phyloP scores from a whole-genome alignment of 2,888 invertebrate genomes.

The Ophioninae sp. region DNA sequence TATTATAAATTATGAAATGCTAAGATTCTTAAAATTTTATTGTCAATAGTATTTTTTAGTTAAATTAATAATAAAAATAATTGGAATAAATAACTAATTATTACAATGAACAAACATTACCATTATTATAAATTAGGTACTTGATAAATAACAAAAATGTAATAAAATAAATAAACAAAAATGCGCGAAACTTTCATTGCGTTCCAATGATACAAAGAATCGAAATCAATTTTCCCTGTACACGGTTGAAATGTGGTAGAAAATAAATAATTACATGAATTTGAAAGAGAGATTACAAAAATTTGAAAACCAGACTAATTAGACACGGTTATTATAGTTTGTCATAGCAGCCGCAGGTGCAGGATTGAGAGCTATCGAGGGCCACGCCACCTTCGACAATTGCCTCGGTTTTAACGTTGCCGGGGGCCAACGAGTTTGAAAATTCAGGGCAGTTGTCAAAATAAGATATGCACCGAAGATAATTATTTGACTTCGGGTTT shows the following conservation, averaged over 20 bases:
- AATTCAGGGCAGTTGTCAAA: conserved; percentile 1
- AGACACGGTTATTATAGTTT: not conserved
- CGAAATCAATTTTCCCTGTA: not conserved
- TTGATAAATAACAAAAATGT: too few relatives aligned
- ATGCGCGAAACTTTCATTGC: not conserved
- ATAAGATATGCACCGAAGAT: conserved; percentile 12
- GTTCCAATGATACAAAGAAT: too few relatives aligned
- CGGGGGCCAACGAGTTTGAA: not conserved
- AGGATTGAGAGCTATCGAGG: not conserved
- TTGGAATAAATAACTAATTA: too few relatives aligned
- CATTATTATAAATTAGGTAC: too few relatives aligned
- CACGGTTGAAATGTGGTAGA: not conserved
- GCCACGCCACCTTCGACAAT: conserved; percentile 2
- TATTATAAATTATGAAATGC: too few relatives aligned
- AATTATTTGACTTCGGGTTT: conserved; percentile 32
- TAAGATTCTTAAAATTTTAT: too few relatives aligned
- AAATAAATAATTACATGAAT: not conserved
- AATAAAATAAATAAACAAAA: not conserved
- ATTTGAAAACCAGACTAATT: not conserved
- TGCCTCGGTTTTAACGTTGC: conserved; percentile 8
- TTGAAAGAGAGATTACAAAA: not conserved
- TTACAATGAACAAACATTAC: too few relatives aligned
- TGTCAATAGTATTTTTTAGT: too few relatives aligned
- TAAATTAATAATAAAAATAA: too few relatives aligned
- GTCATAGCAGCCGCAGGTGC: conserved; percentile 22